Base-by-base conservation (phyloP, 2,888 invertebrate genomes). In the Malacosoma neustria region DNA sequence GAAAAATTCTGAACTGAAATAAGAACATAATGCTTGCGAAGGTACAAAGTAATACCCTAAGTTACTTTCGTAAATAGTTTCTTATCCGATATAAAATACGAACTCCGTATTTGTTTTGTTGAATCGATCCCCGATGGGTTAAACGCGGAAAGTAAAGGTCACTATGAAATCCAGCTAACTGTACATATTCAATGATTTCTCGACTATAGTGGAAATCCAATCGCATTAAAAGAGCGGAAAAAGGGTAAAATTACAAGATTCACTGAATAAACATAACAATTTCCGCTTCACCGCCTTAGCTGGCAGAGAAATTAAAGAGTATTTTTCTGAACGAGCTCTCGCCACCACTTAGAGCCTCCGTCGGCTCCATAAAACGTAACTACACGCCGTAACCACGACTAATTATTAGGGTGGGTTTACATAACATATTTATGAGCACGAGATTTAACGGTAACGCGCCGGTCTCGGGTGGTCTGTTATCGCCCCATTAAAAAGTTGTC, bases 351-450 rank as follows among this genome's bases (percentile, higher is more conserved):
- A 64, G 57, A 63, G 59, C 63, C 66, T 61, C 56, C 57, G 61
- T 63, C 49, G 61, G 68, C 65, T 63, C 65, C 79, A 80, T 84
- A 84, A 84, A 84, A 81, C 80, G 80, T 80, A 84, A 84, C 76
- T 77, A 73, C 73, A 66, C 67, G 68, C 71, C 71, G 79, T 80
- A 81, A 81, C 80, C 72, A 68, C 74, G 73, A 79, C 85, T 85
- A 85, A 85, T 85, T 82, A 84, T 84, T 73, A 82, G 82, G 84
- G 82, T 76, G 68, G 80, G 82, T 81, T 84, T 82, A 82, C 85
- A 84, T 84, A 81, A 77, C 75, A 68, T 84, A 85, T 84, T 85
- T 84, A 85, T 82, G 84, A 77, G 74, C 71, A 68, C 61, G 75
- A 80, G 82, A 82, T 85, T 84, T 81, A 79, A 76, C 75, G 72